Evolutionary conservation across 2,113 vertebrate species (phyloP), one percentile per base, ranked within the genome.

Genomic region (Drymodes brunneopygia): DNA sequence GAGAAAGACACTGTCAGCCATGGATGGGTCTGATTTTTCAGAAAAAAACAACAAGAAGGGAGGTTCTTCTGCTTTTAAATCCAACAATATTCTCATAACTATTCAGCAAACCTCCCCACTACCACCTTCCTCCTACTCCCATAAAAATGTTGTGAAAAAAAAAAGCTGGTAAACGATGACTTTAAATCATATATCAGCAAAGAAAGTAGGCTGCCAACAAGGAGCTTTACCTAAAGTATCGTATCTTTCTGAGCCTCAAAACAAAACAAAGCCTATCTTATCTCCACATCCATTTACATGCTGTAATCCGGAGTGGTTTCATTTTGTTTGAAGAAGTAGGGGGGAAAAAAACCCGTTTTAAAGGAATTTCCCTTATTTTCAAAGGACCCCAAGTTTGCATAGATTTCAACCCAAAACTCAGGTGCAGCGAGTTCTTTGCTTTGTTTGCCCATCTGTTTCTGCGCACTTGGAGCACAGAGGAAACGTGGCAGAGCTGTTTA

Each of bases 401-500:
- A 74, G 82, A 74, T 95, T 78, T 64, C 56, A 45, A 73, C 48
- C 40, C 60, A 44, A 79, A 73, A 27, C 31, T 56, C 60, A 84
- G 78, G 92, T 67, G 65, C 69, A 53, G 53, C 9, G 33, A 78
- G 60, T 18, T 36, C 82, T 80, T 42, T 31, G 74, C 67, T 88
- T 66, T 86, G 82, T 93, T 88, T 88, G 89, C 57, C 80, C 93
- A 92, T 96, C 79, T 94, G 93, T 93, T 95, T 84, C 82, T 75
- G 15, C 57, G 90, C 40, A 27, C 71, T 84, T 6, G 60, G 23
- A 88, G 56, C 54, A 42, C 48, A 2, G 60, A 61, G 69, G 58
- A 65, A 38, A 86, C 4, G 10, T 53, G 75, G 90, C 82, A 92
- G 82, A 67, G 38, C 35, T 53, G 40, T 56, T 93, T 42, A 60